These are phyloP conservation scores for Sitophilus oryzae DNA, from an alignment of 1,140 invertebrate genomes.

Conservation along the genomic window DNA sequence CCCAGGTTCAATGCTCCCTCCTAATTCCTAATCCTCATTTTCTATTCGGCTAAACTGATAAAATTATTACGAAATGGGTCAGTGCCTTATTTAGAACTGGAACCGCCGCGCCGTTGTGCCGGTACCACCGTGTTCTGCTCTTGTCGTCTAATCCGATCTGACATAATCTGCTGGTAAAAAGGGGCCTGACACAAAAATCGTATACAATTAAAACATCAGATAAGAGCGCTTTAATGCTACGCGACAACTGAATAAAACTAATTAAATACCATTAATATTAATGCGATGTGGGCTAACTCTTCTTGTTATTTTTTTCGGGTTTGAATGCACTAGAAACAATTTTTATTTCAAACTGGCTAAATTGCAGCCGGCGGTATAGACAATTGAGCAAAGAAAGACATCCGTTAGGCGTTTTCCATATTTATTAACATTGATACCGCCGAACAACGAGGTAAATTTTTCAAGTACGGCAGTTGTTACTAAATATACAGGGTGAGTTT, in stretches of 20 bases:
- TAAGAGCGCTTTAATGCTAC: slow-evolving; percentile 8
- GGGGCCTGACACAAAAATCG: slow-evolving; percentile 15
- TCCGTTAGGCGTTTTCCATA: too few species aligned
- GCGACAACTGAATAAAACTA: slow-evolving; percentile 15
- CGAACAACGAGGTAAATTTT: too few species aligned
- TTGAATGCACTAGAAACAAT: too few species aligned
- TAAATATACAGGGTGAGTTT: too few species aligned
- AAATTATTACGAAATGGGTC: slow-evolving; percentile 22
- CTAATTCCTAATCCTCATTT: neutral
- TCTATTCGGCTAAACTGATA: slow-evolving; percentile 9
- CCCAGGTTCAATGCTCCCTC: neutral
- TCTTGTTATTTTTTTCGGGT: too few species aligned
- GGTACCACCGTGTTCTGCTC: too few species aligned
- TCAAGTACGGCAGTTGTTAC: too few species aligned
- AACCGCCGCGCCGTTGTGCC: neutral
- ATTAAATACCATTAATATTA: slow-evolving; percentile 16
- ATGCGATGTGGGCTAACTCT: too few species aligned
- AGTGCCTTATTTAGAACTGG: slow-evolving; percentile 3
- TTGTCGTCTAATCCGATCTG: slow-evolving; percentile 13
- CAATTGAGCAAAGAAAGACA: too few species aligned
- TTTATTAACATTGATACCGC: too few species aligned
- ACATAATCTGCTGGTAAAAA: slow-evolving; percentile 19
- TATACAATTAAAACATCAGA: slow-evolving; percentile 22
- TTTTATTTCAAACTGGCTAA: too few species aligned
- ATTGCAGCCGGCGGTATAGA: too few species aligned